Percentiles rank a stretch among this genome's conserved stretches.
Evolutionary conservation across 2,113 vertebrate species (phyloP).

Genomic region (Willisornis vidua): DNA sequence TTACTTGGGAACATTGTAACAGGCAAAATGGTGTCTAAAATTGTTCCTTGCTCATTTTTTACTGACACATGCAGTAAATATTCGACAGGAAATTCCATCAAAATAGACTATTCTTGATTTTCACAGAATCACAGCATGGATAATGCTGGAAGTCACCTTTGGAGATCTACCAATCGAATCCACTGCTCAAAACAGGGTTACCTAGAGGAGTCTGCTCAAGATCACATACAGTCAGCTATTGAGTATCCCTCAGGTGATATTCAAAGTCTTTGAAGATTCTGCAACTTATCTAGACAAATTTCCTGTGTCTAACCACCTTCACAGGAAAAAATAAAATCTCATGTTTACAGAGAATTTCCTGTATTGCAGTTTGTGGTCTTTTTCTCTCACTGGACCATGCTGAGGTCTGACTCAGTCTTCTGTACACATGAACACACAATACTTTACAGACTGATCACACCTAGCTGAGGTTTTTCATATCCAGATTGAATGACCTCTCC

Average conservation of each 20-base stretch:
- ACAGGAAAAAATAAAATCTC: neutral
- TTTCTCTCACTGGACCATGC: neutral
- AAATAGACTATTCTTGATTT: neutral
- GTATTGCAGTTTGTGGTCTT: neutral
- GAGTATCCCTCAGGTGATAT: neutral
- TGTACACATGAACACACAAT: neutral
- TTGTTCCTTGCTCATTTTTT: neutral
- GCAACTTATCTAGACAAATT: neutral
- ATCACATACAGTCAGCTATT: rapidly evolving
- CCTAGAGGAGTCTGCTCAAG: neutral
- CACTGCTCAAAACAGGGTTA: neutral
- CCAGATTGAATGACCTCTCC: neutral
- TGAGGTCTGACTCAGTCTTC: neutral
- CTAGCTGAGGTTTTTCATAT: neutral
- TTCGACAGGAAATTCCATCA: neutral
- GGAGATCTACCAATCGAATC: neutral
- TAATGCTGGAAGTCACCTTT: neutral
- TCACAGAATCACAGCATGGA: neutral
- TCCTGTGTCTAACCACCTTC: neutral
- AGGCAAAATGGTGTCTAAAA: neutral
- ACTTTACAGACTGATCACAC: neutral
- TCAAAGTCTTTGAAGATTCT: neutral
- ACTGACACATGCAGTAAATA: neutral
- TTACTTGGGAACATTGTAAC: neutral
- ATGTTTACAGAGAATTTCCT: neutral